Evolutionary conservation across 2,888 invertebrate species (phyloP).

Genomic region (Nephrotoma appendiculata): DNA sequence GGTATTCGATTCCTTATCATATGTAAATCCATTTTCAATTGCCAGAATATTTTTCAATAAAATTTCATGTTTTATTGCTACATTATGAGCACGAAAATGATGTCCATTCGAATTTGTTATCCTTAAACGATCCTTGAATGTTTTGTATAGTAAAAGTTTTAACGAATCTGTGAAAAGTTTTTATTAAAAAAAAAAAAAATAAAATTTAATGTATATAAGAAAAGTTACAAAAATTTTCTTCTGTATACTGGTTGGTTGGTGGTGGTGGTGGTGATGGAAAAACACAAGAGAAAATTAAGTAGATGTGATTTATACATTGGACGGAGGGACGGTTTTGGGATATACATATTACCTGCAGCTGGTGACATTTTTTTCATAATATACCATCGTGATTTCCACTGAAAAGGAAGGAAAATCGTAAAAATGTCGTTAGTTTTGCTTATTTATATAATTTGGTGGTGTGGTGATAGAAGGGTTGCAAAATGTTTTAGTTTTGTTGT

Average conservation of each 20-base stretch:
- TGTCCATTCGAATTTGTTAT: neutral
- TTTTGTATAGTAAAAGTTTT: neutral
- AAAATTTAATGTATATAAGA: neutral
- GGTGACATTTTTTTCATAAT: constrained; percentile 3
- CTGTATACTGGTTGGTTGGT: neutral
- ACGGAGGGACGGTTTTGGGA: neutral
- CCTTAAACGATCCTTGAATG: neutral
- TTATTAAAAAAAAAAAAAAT: neutral
- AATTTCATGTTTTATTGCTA: neutral
- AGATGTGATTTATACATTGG: neutral
- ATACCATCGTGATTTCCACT: constrained; percentile 4
- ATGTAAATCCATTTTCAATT: neutral
- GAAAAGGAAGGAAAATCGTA: neutral
- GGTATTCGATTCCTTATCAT: neutral
- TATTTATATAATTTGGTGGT: neutral
- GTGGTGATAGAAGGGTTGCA: neutral
- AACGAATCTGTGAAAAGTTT: neutral
- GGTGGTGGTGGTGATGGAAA: neutral
- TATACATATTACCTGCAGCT: neutral
- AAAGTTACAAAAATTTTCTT: neutral
- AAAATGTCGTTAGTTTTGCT: neutral
- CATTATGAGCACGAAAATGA: neutral
- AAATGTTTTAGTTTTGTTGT: neutral
- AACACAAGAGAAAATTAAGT: neutral
- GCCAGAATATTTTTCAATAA: neutral